Evolutionary conservation across 2,113 vertebrate genomes (phyloP).

Genomic region (Scytalopus superciliaris): DNA sequence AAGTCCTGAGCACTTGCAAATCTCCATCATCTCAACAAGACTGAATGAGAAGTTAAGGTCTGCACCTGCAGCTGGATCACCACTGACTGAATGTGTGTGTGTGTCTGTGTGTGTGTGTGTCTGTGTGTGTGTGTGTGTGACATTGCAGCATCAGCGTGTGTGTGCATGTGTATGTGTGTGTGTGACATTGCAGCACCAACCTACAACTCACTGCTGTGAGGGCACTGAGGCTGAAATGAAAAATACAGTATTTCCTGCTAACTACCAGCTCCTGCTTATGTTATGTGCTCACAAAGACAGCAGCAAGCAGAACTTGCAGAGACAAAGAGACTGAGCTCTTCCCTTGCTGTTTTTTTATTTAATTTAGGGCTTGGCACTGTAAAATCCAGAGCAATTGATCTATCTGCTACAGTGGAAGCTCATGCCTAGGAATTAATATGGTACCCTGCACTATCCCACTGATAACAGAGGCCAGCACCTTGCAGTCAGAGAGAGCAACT

Average conservation of each 20-base stretch:
- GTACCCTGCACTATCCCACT: neutral
- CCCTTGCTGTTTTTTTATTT: neutral
- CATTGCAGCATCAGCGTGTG: neutral
- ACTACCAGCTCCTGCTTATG: neutral
- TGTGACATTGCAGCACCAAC: neutral
- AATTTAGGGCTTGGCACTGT: constrained; percentile 6
- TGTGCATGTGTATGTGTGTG: neutral
- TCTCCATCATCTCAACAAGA: neutral
- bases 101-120: neutral
- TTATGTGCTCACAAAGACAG: neutral
- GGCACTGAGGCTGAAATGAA: neutral
- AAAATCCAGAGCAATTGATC: neutral
- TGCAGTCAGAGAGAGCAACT: neutral
- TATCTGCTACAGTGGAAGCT: neutral
- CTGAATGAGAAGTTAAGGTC: neutral
- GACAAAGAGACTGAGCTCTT: neutral
- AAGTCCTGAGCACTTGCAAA: neutral
- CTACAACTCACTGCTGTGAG: neutral
- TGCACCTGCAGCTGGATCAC: neutral
- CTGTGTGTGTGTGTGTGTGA: neutral
- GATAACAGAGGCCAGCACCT: constrained; percentile 24
- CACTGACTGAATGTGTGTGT: neutral
- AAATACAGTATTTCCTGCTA: neutral
- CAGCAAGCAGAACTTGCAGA: neutral
- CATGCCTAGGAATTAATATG: constrained; percentile 2